phyloP scores from a whole-genome alignment of 2,888 invertebrate genomes.

The Andricus quercusramuli region DNA sequence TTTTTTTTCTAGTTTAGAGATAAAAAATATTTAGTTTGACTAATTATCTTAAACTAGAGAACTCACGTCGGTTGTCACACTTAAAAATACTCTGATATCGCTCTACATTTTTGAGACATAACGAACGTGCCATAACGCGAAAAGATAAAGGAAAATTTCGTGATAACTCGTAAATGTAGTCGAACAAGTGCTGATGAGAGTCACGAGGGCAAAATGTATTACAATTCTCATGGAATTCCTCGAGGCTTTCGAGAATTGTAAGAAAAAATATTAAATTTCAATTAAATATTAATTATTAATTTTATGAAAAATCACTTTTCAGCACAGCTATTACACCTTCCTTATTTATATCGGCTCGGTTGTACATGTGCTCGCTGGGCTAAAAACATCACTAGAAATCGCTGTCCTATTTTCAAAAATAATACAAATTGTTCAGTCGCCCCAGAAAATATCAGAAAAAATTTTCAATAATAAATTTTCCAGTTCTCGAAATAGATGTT shows the following conservation, averaged over 20 bases:
- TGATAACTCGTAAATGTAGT: background rate
- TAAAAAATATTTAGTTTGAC: too few species aligned
- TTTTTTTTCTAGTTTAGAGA: too few species aligned
- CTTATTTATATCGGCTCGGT: constrained; percentile 14
- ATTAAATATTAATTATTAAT: too few species aligned
- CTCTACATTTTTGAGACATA: background rate
- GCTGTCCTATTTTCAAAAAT: constrained; percentile 26
- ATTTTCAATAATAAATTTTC: too few species aligned
- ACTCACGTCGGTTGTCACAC: background rate
- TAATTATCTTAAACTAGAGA: too few species aligned
- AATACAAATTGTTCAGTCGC: background rate
- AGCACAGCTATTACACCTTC: background rate
- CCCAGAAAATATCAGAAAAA: too few species aligned
- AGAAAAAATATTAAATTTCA: background rate
- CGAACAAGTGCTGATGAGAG: constrained; percentile 12
- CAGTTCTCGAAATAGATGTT: too few species aligned
- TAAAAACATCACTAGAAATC: constrained; percentile 24
- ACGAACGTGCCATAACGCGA: constrained; percentile 1
- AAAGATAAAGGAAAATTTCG: constrained; percentile 15
- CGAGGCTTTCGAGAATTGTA: background rate
- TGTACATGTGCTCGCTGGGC: constrained; percentile 17
- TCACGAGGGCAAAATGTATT: constrained; percentile 16
- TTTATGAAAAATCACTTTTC: background rate
- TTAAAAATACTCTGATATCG: background rate
- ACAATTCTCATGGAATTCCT: constrained; percentile 8